Percentiles rank a stretch among this genome's conserved stretches.
These are phyloP conservation scores for Mycalesis mineus DNA, from an alignment of 2,888 invertebrate genomes.

Conservation along the genomic window DNA sequence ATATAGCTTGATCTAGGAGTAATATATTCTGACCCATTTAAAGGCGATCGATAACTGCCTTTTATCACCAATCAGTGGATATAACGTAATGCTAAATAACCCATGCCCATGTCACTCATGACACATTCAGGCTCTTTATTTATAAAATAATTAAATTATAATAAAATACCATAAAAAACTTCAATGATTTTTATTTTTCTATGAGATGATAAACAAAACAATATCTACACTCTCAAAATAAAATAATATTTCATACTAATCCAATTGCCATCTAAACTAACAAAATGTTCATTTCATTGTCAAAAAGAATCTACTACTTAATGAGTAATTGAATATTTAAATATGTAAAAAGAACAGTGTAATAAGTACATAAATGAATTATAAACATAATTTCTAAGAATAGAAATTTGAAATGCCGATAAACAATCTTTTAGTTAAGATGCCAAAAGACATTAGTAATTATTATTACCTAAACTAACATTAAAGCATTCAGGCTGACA, in stretches of 20 bases:
- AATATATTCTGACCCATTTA: too few relatives aligned
- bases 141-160: neutral
- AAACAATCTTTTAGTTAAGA: slow-evolving; percentile 16
- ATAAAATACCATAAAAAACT: neutral
- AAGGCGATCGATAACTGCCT: too few relatives aligned
- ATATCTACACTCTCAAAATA: slow-evolving; percentile 53
- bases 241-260: slow-evolving; percentile 26
- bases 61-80: too few relatives aligned
- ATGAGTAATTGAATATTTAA: neutral
- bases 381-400: slow-evolving; percentile 4
- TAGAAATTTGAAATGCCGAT: slow-evolving; percentile 19
- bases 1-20: too few relatives aligned
- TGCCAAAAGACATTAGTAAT: slow-evolving; percentile 22
- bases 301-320: neutral
- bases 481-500: slow-evolving; percentile 64
- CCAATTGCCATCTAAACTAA: slow-evolving; percentile 32
- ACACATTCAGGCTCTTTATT: too few relatives aligned
- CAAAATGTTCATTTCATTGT: slow-evolving; percentile 19
- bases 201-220: slow-evolving; percentile 56
- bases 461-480: slow-evolving; percentile 56
- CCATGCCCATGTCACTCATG: too few relatives aligned
- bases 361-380: neutral
- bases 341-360: neutral
- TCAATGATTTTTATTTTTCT: slow-evolving; percentile 36
- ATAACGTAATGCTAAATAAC: too few relatives aligned